Evolutionary conservation across 2,797 vertebrate genomes (phyloP).

Genomic region (Tapera naevia): DNA sequence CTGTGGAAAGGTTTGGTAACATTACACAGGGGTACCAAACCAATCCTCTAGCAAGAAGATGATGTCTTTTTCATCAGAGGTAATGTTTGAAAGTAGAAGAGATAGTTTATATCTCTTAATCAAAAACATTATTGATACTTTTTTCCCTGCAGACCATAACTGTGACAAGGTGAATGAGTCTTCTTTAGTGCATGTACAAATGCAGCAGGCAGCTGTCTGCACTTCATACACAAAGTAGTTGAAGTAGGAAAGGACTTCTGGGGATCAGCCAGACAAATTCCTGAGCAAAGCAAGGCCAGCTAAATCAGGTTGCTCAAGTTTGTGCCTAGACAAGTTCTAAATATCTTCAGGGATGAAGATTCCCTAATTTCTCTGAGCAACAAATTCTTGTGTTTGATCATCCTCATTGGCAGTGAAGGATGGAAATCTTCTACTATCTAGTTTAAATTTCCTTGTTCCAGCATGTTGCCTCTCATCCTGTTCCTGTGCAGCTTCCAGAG

Average conservation of each 20-base stretch:
- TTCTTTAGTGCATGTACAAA: neutral
- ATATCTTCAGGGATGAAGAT: neutral
- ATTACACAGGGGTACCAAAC: neutral
- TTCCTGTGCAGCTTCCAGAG: neutral
- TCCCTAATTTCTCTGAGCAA: neutral
- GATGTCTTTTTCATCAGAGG: neutral
- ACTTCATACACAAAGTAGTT: neutral
- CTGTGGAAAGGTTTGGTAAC: neutral
- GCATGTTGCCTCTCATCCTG: neutral
- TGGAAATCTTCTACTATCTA: neutral
- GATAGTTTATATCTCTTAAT: neutral
- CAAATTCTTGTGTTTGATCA: neutral
- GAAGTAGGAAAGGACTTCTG: neutral
- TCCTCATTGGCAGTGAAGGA: neutral
- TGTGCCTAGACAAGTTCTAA: neutral
- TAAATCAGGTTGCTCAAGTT: neutral
- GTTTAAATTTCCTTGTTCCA: neutral
- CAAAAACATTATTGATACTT: neutral
- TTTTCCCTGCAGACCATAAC: neutral
- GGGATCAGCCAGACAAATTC: neutral
- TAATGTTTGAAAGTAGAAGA: neutral
- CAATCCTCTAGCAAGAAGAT: accelerated
- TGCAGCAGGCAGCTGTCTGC: neutral
- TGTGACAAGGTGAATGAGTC: neutral
- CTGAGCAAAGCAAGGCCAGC: neutral